Percentiles rank a stretch among this genome's conserved stretches.
Evolutionary conservation across 2,113 vertebrate genomes (phyloP).

Genomic region (Leptobrachium leishanense): DNA sequence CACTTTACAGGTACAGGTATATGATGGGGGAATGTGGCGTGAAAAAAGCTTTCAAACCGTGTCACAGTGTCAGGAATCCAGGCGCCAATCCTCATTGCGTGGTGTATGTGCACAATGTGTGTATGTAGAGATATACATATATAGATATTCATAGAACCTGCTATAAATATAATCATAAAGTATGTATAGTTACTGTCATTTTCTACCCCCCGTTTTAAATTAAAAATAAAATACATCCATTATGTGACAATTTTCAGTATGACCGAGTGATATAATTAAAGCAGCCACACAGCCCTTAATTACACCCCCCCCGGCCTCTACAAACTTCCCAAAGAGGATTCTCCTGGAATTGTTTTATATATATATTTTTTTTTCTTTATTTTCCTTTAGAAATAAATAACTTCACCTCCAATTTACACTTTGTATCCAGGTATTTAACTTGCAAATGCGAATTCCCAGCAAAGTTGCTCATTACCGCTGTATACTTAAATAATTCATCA

Average conservation of each 20-base stretch:
- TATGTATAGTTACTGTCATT: neutral
- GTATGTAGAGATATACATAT: too few species aligned
- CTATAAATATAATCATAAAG: too few species aligned
- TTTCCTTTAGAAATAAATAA: slow-evolving; percentile 2
- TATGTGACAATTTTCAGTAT: neutral
- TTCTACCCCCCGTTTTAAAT: neutral
- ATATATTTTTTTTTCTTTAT: neutral
- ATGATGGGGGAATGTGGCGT: too few species aligned
- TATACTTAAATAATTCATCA: slow-evolving; percentile 20
- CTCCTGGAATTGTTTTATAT: neutral
- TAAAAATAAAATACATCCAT: neutral
- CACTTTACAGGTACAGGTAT: too few species aligned
- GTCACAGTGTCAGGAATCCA: too few species aligned
- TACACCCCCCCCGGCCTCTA: neutral
- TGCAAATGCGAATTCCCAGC: slow-evolving; percentile 26
- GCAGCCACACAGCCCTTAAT: neutral
- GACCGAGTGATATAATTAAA: neutral
- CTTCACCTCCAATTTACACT: slow-evolving; percentile 16
- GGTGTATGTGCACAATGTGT: too few species aligned
- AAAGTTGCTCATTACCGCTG: slow-evolving; percentile 25
- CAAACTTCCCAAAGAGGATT: slow-evolving; percentile 5
- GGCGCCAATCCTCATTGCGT: too few species aligned
- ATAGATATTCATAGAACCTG: too few species aligned
- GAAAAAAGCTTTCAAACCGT: too few species aligned
- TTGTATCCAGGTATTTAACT: slow-evolving; percentile 25